Evolutionary conservation across 1,140 invertebrate genomes (phyloP).

Genomic region (Drosophila fuyamai): DNA sequence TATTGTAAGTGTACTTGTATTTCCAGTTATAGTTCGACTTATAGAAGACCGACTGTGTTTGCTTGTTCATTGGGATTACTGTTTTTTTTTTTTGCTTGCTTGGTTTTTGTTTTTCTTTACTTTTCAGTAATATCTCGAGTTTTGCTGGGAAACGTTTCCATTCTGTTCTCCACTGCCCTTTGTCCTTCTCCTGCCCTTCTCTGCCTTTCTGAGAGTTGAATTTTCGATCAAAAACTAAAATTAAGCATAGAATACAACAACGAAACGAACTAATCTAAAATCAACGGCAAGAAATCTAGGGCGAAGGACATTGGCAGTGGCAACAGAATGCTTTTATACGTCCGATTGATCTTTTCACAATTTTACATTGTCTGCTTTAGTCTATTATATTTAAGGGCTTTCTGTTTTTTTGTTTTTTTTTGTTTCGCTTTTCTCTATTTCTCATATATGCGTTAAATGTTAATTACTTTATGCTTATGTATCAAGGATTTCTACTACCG

Average conservation of each 20-base stretch:
- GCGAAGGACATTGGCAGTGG: slow-evolving; percentile 23
- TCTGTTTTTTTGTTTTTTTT: slow-evolving; percentile 12
- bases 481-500: slow-evolving; percentile 79
- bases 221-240: slow-evolving; percentile 29
- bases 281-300: slow-evolving; percentile 9
- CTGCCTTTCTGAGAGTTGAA: slow-evolving; percentile 9
- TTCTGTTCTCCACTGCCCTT: slow-evolving; percentile 27
- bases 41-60: slow-evolving; percentile 4
- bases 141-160: not conserved
- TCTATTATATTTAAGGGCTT: slow-evolving; percentile 57
- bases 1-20: not conserved
- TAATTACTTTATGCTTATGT: slow-evolving; percentile 79
- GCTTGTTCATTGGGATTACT: slow-evolving; percentile 28
- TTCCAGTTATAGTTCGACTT: not conserved
- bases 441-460: slow-evolving; percentile 57
- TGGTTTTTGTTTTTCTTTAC: slow-evolving; percentile 9
- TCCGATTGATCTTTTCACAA: slow-evolving; percentile 45
- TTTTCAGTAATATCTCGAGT: slow-evolving; percentile 12
- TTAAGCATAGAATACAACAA: slow-evolving; percentile 50
- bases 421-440: slow-evolving; percentile 53
- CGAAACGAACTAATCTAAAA: slow-evolving; percentile 27
- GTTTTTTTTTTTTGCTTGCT: slow-evolving; percentile 17
- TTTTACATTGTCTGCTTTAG: slow-evolving; percentile 57
- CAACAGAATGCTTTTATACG: slow-evolving; percentile 7
- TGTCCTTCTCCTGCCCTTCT: not conserved